Conservation (phyloP, 2,113 vertebrate species). For the Andinoacara biseriatus region DNA sequence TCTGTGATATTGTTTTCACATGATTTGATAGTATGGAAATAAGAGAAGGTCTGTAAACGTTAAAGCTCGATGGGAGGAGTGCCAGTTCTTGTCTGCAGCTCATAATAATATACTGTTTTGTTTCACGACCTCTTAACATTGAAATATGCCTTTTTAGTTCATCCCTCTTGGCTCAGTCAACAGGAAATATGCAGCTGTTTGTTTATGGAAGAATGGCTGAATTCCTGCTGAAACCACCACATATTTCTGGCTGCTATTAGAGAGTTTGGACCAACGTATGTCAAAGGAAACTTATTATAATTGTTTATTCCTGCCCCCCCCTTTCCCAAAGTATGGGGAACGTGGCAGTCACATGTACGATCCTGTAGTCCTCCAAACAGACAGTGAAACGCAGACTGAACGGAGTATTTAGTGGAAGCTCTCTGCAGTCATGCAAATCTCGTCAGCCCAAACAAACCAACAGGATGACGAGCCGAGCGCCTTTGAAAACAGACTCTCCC, state of each 20-base stretch:
- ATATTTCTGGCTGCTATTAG: constrained; percentile 32
- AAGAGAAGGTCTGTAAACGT: constrained; percentile 13
- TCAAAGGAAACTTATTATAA: constrained; percentile 18
- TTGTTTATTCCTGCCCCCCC: background rate
- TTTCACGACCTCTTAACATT: constrained; percentile 36
- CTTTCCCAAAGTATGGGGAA: background rate
- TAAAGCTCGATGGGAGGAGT: background rate
- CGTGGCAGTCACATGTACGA: background rate
- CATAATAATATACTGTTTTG: constrained; percentile 40
- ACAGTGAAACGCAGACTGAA: background rate
- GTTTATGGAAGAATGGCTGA: constrained; percentile 42
- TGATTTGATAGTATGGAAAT: constrained; percentile 28
- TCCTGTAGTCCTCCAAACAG: background rate
- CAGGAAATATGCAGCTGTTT: constrained; percentile 53
- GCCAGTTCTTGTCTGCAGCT: constrained; percentile 14
- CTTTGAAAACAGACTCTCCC: constrained; percentile 48
- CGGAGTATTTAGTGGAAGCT: background rate
- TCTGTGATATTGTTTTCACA: constrained; percentile 27
- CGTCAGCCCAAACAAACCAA: constrained; percentile 43
- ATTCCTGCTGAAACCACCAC: constrained; percentile 61
- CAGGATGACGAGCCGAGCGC: constrained; percentile 23
- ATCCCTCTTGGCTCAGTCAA: constrained; percentile 35
- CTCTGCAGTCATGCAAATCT: constrained; percentile 15
- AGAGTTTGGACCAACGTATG: constrained; percentile 17
- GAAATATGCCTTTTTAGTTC: constrained; percentile 62